A percentile compares a stretch with the other conserved stretches of the same genome.
phyloP scores from a whole-genome alignment of 2,113 vertebrate species.

The Alethe castanea region DNA sequence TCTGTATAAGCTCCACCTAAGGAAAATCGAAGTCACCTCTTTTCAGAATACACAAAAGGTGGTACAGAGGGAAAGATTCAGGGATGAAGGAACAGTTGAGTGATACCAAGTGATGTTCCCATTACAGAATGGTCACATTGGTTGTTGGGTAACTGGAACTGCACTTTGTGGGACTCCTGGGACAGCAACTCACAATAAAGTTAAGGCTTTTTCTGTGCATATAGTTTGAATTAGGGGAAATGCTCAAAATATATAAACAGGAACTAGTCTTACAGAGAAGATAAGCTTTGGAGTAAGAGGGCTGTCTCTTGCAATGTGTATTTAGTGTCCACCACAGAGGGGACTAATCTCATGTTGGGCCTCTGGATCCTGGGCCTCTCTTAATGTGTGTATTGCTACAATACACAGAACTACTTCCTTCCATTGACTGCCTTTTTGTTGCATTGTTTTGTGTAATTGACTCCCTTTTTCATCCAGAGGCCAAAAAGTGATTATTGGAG shows the following conservation, averaged over 20 bases:
- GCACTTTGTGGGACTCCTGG: neutral
- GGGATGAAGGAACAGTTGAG: neutral
- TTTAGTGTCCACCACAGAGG: neutral
- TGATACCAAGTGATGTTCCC: neutral
- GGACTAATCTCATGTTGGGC: neutral
- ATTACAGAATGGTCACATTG: neutral
- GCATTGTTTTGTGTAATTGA: slow-evolving; percentile 61
- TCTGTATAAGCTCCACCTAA: neutral
- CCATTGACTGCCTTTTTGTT: slow-evolving; percentile 47
- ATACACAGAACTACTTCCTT: slow-evolving; percentile 58
- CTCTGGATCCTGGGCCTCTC: neutral
- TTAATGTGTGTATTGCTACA: neutral
- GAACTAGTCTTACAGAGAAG: slow-evolving; percentile 41
- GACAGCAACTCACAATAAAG: neutral
- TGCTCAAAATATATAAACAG: slow-evolving; percentile 47
- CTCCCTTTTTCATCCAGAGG: slow-evolving; percentile 54
- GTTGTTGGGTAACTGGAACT: neutral
- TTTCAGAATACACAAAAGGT: neutral
- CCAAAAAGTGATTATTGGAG: slow-evolving; percentile 61
- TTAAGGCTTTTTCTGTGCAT: neutral
- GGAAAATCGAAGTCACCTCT: neutral
- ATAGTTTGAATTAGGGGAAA: slow-evolving; percentile 38
- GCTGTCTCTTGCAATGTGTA: neutral
- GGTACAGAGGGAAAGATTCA: neutral
- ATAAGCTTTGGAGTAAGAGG: slow-evolving; percentile 4